Evolutionary conservation across 2,797 vertebrate genomes (phyloP).

Genomic region (Zalophus californianus): DNA sequence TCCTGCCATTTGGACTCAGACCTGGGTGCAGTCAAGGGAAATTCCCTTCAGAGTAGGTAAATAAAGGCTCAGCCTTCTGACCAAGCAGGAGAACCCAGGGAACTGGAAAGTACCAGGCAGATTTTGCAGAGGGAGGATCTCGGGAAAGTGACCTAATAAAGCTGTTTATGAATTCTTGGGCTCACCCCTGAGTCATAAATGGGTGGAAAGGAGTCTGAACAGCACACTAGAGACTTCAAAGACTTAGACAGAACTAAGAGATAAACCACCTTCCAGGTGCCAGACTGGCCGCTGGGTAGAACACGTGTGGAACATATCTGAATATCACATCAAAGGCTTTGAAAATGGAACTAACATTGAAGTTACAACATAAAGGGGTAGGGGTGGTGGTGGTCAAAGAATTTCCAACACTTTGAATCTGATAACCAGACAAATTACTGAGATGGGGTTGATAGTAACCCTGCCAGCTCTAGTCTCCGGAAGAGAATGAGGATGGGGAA

Average conservation of each 20-base stretch:
- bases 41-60: not conserved
- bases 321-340: not conserved
- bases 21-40: not conserved
- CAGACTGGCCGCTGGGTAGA: not conserved
- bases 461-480: not conserved
- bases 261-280: not conserved
- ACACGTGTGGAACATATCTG: not conserved
- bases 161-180: not conserved
- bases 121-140: not conserved
- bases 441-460: no score
- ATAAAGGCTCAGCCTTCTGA: not conserved
- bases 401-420: not conserved
- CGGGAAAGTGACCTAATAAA: not conserved
- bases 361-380: not conserved
- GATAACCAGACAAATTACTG: not conserved
- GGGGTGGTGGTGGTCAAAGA: not conserved
- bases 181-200: not conserved
- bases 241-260: not conserved
- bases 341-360: not conserved
- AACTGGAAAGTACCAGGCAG: not conserved
- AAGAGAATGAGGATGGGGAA: not conserved
- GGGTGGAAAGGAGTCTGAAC: not conserved
- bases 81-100: not conserved
- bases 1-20: not conserved
- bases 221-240: not conserved